Conservation (phyloP, 1,140 invertebrate species). For the Ceratoteleas bidentatus region DNA sequence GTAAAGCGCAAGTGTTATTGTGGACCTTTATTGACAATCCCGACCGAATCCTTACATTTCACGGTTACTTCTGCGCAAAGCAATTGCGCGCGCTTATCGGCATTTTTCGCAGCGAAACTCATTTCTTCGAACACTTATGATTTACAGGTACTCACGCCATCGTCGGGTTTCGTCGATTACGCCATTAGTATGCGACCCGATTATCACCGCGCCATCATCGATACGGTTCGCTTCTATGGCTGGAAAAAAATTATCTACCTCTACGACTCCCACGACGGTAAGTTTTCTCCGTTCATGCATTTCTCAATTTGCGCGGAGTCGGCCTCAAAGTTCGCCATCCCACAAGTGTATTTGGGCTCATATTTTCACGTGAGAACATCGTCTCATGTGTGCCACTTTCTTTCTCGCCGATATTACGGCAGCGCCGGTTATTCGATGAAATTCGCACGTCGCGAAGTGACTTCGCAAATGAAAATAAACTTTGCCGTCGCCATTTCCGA, state of each 20-base stretch:
- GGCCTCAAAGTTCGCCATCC: slow-evolving; percentile 20
- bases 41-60: neutral
- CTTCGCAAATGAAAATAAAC: neutral
- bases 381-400: slow-evolving; percentile 66
- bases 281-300: slow-evolving; percentile 79
- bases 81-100: neutral
- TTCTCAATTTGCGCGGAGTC: slow-evolving; percentile 71
- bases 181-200: slow-evolving; percentile 97
- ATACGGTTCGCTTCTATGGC: slow-evolving; percentile 94
- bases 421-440: slow-evolving; percentile 10
- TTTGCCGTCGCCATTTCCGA: neutral
- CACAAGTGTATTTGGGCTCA: slow-evolving; percentile 42
- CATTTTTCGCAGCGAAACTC: neutral
- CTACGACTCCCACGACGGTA: slow-evolving; percentile 97
- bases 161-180: slow-evolving; percentile 92
- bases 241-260: slow-evolving; percentile 97
- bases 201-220: slow-evolving; percentile 95
- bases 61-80: neutral
- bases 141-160: slow-evolving; percentile 87
- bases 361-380: slow-evolving; percentile 65
- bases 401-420: slow-evolving; percentile 31
- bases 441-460: slow-evolving; percentile 10
- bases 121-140: neutral
- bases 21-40: neutral
- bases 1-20: neutral